Base-by-base conservation (phyloP, 2,888 invertebrate species). In the Ypsolopha sequella region DNA sequence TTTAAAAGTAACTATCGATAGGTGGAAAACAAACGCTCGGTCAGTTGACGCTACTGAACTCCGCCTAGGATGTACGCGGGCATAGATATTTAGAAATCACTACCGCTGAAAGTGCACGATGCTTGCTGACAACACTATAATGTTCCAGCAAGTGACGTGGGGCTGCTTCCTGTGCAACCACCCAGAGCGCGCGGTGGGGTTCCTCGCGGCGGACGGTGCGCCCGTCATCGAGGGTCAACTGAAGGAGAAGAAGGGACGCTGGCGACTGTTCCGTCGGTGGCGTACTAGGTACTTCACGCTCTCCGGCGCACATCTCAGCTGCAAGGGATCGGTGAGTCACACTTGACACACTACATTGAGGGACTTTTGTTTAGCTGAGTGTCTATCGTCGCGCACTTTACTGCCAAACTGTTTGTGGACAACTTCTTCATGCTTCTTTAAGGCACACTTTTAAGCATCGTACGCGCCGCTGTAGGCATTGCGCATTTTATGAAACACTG, bases 151-250 rank as follows among this genome's bases (percentile, higher is more conserved):
- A 56, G 75, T 75, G 54, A 68, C 78, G 48, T 98, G 97, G 98
- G 95, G 95, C 51, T 98, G 98, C 77, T 97, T 97, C 78, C 88
- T 97, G 58, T 98, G 97, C 79, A 94, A 94, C 66, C 95, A 96
- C 80, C 97, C 97, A 0, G 97, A 97, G 73, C 90, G 94, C 14
- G 95, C 96, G 6, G 91, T 92, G 6, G 95, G 94, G 7, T 95
- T 96, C 74, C 87, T 96, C 41, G 90, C 90, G 58, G 90, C 91
- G 53, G 93, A 94, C 75, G 92, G 94, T 14, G 92, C 92, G 67
- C 96, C 96, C 39, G 94, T 96, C 62, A 95, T 96, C 60, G 95
- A 96, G 73, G 96, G 96, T 0, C 95, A 95, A 70, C 80, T 96
- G 41, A 96, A 96, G 74, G 96, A 96, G 84, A 96, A 96, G 80